Evolutionary conservation across 2,797 vertebrate genomes (phyloP).

Genomic region (Philypnodon macrostomus): DNA sequence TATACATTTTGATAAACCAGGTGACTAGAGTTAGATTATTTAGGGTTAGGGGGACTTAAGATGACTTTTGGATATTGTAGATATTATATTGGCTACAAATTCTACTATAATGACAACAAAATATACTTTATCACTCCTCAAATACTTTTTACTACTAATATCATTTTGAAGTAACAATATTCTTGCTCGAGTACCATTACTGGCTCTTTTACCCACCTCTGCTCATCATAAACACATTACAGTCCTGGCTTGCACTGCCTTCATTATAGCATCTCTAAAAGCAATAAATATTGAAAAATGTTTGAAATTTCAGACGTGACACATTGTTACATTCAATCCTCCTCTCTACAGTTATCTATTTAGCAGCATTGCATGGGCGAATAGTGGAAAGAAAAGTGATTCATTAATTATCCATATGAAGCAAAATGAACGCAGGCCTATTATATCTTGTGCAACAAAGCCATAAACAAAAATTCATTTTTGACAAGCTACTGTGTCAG

Average conservation of each 20-base stretch:
- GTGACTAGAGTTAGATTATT: too few relatives aligned
- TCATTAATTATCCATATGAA: constrained; percentile 11
- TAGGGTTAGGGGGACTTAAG: too few relatives aligned
- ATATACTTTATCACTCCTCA: too few relatives aligned
- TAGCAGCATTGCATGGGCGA: constrained; percentile 70
- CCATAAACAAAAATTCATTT: constrained; percentile 17
- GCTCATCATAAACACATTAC: too few relatives aligned
- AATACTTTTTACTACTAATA: too few relatives aligned
- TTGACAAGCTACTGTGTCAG: constrained; percentile 30
- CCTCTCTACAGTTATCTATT: constrained; percentile 40
- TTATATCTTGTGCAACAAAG: constrained; percentile 44
- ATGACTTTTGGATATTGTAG: too few relatives aligned
- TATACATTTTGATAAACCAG: too few relatives aligned
- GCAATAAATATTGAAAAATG: constrained; percentile 66
- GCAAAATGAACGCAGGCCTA: constrained; percentile 19
- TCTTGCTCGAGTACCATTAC: too few relatives aligned
- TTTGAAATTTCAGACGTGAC: constrained; percentile 29
- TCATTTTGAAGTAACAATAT: too few relatives aligned
- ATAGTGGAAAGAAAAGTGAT: constrained; percentile 39
- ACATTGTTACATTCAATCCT: constrained; percentile 51
- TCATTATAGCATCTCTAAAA: constrained; percentile 31
- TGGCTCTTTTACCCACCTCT: too few relatives aligned
- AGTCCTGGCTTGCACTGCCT: constrained; percentile 7
- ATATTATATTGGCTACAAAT: too few relatives aligned
- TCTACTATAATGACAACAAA: too few relatives aligned